A percentile compares a stretch with the other conserved stretches of the same genome.
phyloP scores from a whole-genome alignment of 1,140 invertebrate genomes.

The Sitodiplosis mosellana region DNA sequence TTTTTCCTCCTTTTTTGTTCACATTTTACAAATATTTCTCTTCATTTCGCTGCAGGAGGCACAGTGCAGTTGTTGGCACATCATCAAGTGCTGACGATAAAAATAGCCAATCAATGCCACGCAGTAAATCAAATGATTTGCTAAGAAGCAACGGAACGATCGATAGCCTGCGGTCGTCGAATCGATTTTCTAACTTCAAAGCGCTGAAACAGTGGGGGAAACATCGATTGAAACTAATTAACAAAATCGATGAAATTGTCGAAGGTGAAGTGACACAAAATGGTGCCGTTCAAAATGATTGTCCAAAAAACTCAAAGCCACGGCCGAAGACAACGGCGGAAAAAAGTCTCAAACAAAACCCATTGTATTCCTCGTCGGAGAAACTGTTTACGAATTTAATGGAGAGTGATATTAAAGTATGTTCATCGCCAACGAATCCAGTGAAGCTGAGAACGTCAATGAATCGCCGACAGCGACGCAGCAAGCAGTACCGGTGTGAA shows the following conservation, averaged over 20 bases:
- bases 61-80: background rate
- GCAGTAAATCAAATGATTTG: slow-evolving; percentile 47
- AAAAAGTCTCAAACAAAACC: slow-evolving; percentile 39
- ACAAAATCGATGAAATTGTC: slow-evolving; percentile 32
- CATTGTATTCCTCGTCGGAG: slow-evolving; percentile 52
- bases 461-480: slow-evolving; percentile 33
- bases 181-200: slow-evolving; percentile 49
- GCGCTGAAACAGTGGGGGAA: slow-evolving; percentile 66
- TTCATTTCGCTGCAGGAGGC: background rate
- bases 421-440: slow-evolving; percentile 18
- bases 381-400: slow-evolving; percentile 29
- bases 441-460: slow-evolving; percentile 53
- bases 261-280: slow-evolving; percentile 32
- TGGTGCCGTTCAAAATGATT: slow-evolving; percentile 29
- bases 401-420: slow-evolving; percentile 25
- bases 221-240: slow-evolving; percentile 52
- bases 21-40: background rate
- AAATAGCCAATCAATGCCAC: slow-evolving; percentile 22
- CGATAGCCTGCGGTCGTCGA: slow-evolving; percentile 25
- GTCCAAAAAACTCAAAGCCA: slow-evolving; percentile 21
- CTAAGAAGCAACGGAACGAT: slow-evolving; percentile 32
- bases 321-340: slow-evolving; percentile 27
- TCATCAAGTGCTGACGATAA: background rate
- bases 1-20: background rate
- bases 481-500: slow-evolving; percentile 34